phyloP scores from a whole-genome alignment of 2,797 vertebrate genomes.

The Cyclura pinguis region DNA sequence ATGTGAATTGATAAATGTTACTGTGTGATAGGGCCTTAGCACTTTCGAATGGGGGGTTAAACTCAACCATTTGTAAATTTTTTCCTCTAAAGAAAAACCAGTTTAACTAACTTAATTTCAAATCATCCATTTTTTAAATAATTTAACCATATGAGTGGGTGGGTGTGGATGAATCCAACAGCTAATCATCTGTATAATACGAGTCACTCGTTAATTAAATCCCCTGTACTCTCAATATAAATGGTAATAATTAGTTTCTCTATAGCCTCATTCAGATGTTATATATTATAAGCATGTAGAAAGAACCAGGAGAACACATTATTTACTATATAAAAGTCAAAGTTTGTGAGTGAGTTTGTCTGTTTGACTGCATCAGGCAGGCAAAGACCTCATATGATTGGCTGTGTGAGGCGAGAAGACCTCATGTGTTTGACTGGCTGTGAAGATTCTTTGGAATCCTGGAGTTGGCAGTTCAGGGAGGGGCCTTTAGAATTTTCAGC shows the following conservation, averaged over 20 bases:
- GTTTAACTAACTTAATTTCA: neutral
- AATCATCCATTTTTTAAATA: neutral
- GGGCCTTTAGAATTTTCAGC: no score
- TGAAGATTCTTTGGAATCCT: no score
- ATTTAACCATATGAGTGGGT: neutral
- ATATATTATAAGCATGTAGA: no score
- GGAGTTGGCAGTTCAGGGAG: no score
- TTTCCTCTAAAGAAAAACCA: neutral
- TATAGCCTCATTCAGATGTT: neutral
- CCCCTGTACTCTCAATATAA: neutral
- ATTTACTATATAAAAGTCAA: no score
- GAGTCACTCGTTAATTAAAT: neutral
- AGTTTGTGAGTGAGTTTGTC: no score
- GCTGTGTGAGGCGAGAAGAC: no score
- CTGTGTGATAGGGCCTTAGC: neutral
- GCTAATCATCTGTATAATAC: neutral
- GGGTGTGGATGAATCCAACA: no score
- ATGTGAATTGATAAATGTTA: neutral
- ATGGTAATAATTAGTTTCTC: neutral
- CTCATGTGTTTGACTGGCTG: no score
- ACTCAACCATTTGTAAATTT: neutral
- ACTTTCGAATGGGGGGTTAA: neutral
- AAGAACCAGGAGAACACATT: no score
- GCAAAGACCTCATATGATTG: no score
- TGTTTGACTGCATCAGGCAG: no score